These are phyloP conservation scores for Ernsta delagoae DNA, from an alignment of 2,888 invertebrate genomes.

Conservation along the genomic window DNA sequence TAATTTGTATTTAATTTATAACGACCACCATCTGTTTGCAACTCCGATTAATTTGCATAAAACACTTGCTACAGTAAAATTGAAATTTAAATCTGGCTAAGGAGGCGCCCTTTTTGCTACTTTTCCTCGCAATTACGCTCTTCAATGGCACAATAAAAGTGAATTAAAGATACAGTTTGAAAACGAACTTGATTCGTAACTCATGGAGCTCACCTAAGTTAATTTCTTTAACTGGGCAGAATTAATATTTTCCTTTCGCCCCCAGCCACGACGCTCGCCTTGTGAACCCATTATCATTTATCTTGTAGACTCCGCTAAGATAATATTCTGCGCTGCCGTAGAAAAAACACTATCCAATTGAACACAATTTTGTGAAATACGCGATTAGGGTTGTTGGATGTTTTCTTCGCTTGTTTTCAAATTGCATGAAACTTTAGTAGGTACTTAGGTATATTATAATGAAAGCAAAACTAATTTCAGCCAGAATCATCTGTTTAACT, in stretches of 20 bases:
- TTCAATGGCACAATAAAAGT: constrained; percentile 42
- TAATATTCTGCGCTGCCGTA: constrained; percentile 68
- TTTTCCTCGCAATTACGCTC: constrained; percentile 35
- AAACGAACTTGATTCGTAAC: constrained; percentile 42
- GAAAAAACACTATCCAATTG: constrained; percentile 65
- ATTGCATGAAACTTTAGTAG: not conserved
- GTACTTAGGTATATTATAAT: too few species aligned
- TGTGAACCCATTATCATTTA: constrained; percentile 75
- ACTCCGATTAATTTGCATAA: not conserved
- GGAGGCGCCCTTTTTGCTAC: constrained; percentile 8
- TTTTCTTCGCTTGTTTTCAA: constrained; percentile 1
- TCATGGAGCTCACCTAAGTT: constrained; percentile 42
- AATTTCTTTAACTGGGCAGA: constrained; percentile 52
- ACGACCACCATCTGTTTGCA: not conserved
- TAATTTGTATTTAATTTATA: not conserved
- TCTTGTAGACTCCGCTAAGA: constrained; percentile 69
- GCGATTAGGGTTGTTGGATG: not conserved
- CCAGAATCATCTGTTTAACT: too few species aligned
- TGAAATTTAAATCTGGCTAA: constrained; percentile 17
- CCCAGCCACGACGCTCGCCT: constrained; percentile 58
- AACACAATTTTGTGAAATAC: constrained; percentile 35
- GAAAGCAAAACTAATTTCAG: too few species aligned
- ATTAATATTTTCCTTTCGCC: constrained; percentile 65
- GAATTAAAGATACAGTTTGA: constrained; percentile 42
- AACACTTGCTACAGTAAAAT: constrained; percentile 2